A percentile compares a stretch with the other conserved stretches of the same genome.
Conservation (phyloP, 2,113 vertebrate species). For the Nyctibius bracteatus region DNA sequence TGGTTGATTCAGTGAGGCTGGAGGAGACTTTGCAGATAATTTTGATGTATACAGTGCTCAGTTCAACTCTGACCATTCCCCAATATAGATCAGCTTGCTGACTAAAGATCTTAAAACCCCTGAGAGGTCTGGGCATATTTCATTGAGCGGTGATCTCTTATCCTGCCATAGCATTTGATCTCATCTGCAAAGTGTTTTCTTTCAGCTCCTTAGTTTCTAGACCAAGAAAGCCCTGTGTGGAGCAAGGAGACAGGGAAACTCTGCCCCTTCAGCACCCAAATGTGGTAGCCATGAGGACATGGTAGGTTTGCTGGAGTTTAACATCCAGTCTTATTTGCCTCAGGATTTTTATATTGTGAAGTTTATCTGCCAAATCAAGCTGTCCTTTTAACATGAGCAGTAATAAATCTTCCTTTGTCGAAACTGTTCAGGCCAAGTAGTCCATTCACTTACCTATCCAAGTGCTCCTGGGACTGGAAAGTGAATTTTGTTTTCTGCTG, state of each 20-base stretch:
- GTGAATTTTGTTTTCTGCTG: background rate
- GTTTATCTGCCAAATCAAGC: background rate
- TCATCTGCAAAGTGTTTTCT: background rate
- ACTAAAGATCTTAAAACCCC: background rate
- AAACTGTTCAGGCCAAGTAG: background rate
- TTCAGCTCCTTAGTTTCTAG: background rate
- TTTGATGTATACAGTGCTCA: background rate
- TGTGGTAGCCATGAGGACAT: fast-evolving
- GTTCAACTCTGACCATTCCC: background rate
- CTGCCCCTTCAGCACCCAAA: background rate
- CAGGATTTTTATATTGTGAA: background rate
- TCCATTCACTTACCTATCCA: background rate
- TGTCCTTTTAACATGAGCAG: background rate
- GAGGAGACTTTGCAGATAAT: background rate
- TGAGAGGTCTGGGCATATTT: background rate
- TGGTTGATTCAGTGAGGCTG: background rate
- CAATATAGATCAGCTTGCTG: background rate
- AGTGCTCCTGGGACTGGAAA: background rate
- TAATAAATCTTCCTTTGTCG: background rate
- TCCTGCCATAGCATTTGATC: background rate
- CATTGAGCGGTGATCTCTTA: background rate
- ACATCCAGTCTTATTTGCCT: background rate
- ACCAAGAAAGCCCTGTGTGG: background rate
- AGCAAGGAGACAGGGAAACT: background rate
- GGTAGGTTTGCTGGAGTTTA: background rate